These are phyloP conservation scores for Choristoneura rosaceana DNA, from an alignment of 2,888 invertebrate species.

Conservation along the genomic window DNA sequence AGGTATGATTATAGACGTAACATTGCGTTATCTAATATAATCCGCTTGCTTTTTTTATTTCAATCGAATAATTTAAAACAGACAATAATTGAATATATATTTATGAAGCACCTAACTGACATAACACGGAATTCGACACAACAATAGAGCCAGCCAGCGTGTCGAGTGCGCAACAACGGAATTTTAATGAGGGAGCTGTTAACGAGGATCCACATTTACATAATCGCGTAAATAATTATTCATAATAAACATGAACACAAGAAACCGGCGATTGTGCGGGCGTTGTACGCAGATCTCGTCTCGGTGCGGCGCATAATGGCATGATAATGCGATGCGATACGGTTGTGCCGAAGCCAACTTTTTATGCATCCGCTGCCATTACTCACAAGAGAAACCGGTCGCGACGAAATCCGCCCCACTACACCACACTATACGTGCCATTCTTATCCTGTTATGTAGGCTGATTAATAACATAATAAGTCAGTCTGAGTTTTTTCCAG, in stretches of 20 bases:
- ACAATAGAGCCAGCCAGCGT: slow-evolving; percentile 66
- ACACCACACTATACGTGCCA: slow-evolving; percentile 45
- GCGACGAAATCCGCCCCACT: slow-evolving; percentile 49
- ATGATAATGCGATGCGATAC: slow-evolving; percentile 62
- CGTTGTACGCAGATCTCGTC: slow-evolving; percentile 58
- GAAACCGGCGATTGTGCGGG: slow-evolving; percentile 58
- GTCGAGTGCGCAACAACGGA: slow-evolving; percentile 72
- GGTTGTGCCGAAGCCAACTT: slow-evolving; percentile 49
- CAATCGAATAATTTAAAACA: slow-evolving; percentile 42
- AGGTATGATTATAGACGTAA: background rate
- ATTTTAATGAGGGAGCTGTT: slow-evolving; percentile 78
- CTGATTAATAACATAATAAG: slow-evolving; percentile 39
- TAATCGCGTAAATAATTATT: slow-evolving; percentile 79
- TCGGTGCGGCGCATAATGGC: slow-evolving; percentile 54
- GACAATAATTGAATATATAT: slow-evolving; percentile 38
- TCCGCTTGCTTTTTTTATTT: slow-evolving; percentile 5
- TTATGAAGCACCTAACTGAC: slow-evolving; percentile 44
- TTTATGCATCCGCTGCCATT: slow-evolving; percentile 56
- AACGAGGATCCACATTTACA: slow-evolving; percentile 75
- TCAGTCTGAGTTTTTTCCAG: slow-evolving; percentile 19
- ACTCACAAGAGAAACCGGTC: slow-evolving; percentile 58
- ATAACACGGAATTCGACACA: slow-evolving; percentile 62
- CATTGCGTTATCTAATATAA: background rate
- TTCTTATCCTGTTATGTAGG: slow-evolving; percentile 53
- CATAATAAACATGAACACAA: slow-evolving; percentile 72